Evolutionary conservation across 2,113 vertebrate species (phyloP).

Genomic region (Natator depressus): DNA sequence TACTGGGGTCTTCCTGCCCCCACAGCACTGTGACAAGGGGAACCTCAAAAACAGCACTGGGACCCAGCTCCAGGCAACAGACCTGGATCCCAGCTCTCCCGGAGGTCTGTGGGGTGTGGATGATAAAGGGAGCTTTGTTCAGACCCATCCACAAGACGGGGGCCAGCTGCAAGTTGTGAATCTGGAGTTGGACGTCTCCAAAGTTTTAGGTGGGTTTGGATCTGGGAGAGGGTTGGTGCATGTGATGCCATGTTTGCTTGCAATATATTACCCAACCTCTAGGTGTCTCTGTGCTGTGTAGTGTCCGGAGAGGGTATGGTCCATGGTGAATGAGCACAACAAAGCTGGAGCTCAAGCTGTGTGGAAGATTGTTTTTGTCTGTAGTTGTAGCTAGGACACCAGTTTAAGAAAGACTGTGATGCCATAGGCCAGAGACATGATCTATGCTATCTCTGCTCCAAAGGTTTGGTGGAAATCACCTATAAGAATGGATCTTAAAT

Average conservation of each 20-base stretch:
- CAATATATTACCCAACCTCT: background rate
- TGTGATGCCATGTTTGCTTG: background rate
- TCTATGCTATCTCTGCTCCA: background rate
- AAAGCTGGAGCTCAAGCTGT: background rate
- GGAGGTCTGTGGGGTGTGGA: background rate
- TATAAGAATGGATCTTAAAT: background rate
- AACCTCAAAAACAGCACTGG: background rate
- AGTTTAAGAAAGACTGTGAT: background rate
- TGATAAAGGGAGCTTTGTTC: background rate
- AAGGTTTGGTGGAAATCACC: background rate
- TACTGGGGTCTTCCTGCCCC: no score
- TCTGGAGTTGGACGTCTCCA: background rate
- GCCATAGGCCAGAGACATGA: background rate
- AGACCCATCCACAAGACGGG: background rate
- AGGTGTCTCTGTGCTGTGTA: background rate
- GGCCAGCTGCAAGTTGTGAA: background rate
- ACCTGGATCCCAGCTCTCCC: background rate
- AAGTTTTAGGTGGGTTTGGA: background rate
- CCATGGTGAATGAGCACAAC: background rate
- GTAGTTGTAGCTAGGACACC: background rate
- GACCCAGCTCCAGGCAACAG: background rate
- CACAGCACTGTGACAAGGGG: background rate
- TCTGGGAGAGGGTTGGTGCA: background rate
- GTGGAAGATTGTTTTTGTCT: background rate
- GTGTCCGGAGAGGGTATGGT: background rate